A percentile compares a stretch with the other conserved stretches of the same genome.
phyloP scores from a whole-genome alignment of 2,113 vertebrate species.

The Cyprinodon tularosa region DNA sequence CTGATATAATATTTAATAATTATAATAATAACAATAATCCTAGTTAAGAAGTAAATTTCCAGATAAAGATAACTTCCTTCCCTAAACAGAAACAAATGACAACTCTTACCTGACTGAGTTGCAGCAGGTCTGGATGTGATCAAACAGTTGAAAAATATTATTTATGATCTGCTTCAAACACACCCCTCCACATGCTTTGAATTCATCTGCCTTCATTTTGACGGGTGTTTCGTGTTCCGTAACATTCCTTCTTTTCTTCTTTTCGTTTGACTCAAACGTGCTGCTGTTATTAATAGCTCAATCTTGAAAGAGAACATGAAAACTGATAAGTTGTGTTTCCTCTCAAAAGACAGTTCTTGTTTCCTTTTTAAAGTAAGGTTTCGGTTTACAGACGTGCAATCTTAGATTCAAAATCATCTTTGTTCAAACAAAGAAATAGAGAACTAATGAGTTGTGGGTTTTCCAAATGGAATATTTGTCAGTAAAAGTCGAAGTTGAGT shows the following conservation, averaged over 20 bases:
- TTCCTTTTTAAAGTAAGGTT: neutral
- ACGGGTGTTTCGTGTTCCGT: neutral
- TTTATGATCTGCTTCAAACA: neutral
- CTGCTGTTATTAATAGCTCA: neutral
- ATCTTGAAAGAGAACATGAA: neutral
- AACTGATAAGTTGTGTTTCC: neutral
- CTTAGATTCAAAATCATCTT: no score
- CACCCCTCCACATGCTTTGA: neutral
- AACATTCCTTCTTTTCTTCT: neutral
- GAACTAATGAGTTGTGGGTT: neutral
- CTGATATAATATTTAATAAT: neutral
- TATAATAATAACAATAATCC: neutral
- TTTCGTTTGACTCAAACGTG: neutral
- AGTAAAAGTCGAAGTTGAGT: no score
- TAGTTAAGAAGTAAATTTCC: neutral
- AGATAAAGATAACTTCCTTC: neutral
- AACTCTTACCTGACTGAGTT: conserved; percentile 6
- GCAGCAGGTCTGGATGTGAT: neutral
- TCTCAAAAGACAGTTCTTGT: neutral
- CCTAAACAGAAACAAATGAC: neutral
- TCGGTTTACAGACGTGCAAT: neutral
- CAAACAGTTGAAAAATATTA: neutral
- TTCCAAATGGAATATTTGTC: no score
- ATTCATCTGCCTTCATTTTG: neutral
- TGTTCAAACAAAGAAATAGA: neutral